These are phyloP conservation scores for Pemphigus obesinymphae DNA, from an alignment of 1,140 invertebrate species.

Conservation along the genomic window DNA sequence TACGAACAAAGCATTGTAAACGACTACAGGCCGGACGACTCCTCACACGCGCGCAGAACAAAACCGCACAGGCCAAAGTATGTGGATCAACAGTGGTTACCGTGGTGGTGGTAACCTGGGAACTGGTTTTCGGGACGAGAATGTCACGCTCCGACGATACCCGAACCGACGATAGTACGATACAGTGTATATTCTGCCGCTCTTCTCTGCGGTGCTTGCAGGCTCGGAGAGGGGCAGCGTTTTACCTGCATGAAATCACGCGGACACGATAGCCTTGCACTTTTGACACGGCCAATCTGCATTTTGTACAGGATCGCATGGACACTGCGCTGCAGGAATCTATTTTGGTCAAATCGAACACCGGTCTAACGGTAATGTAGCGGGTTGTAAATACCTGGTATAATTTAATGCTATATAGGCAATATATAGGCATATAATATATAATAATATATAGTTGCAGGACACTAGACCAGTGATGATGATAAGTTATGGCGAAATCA, in stretches of 20 bases:
- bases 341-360: background rate
- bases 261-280: background rate
- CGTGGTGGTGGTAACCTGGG: constrained; percentile 4
- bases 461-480: background rate
- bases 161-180: background rate
- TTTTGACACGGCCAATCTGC: background rate
- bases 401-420: no score
- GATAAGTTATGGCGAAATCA: no score
- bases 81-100: background rate
- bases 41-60: background rate
- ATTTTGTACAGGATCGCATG: background rate
- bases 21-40: background rate
- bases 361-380: no score
- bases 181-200: background rate
- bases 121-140: constrained; percentile 34
- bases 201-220: no score
- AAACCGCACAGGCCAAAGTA: background rate
- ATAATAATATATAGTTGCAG: background rate
- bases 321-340: background rate
- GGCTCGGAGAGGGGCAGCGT: background rate
- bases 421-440: no score
- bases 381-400: no score
- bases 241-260: background rate
- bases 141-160: background rate
- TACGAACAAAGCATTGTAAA: background rate